Conservation (phyloP, 2,797 vertebrate genomes). For the Epinephelus coioides region DNA sequence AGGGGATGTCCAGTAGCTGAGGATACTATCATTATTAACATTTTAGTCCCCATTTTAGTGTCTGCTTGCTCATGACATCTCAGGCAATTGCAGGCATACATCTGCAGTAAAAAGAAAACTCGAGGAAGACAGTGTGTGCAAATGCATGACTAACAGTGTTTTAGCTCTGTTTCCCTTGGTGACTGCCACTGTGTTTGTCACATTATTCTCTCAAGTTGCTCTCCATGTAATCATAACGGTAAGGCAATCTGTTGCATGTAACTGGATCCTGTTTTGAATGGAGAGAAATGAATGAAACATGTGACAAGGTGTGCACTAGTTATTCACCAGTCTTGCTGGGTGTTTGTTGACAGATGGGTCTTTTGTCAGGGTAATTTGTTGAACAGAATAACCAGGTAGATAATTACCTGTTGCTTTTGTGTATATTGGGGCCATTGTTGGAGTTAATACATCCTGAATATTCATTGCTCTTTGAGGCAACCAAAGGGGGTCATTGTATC, state of each 20-base stretch:
- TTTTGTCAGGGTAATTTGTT: constrained; percentile 83
- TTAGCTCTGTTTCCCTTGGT: constrained; percentile 37
- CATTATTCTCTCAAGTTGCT: constrained; percentile 59
- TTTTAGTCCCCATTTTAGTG: constrained; percentile 34
- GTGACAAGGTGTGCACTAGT: constrained; percentile 85
- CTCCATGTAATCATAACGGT: constrained; percentile 70
- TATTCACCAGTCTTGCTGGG: constrained; percentile 63
- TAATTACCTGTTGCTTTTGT: constrained; percentile 80
- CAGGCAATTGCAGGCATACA: not conserved
- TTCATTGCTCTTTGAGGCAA: constrained; percentile 58
- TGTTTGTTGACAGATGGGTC: constrained; percentile 86
- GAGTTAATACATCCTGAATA: constrained; percentile 71
- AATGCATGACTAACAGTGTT: constrained; percentile 7
- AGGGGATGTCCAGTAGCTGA: constrained; percentile 6
- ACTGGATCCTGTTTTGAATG: constrained; percentile 68
- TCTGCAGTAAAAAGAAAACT: too few relatives aligned
- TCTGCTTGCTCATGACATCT: not conserved
- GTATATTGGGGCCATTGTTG: constrained; percentile 70
- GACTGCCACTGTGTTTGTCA: constrained; percentile 54
- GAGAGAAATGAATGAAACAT: constrained; percentile 80
- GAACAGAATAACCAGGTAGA: constrained; percentile 84
- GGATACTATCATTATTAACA: constrained; percentile 11
- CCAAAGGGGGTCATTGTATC: constrained; percentile 49
- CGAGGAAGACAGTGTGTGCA: not conserved
- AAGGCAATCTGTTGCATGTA: constrained; percentile 80